Evolutionary conservation across 2,113 vertebrate species (phyloP).

Genomic region (Sus scrofa): T2T-Sscrofa CM000818.6:96684501-96685000

Average conservation of each 20-base stretch:
- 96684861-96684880: neutral
- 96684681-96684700: neutral
- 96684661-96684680: neutral
- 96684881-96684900: neutral
- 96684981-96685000: neutral
- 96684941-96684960: neutral
- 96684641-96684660: neutral
- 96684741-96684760: neutral
- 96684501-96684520: conserved; percentile 12
- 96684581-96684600: neutral
- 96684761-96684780: neutral
- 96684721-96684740: neutral
- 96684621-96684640: neutral
- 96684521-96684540: neutral
- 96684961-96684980: neutral
- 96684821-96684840: neutral
- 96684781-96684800: neutral
- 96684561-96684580: neutral
- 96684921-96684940: neutral
- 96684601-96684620: neutral
- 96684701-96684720: neutral
- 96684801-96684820: neutral
- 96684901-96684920: neutral
- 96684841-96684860: neutral
- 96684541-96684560: neutral